Evolutionary conservation across 2,797 vertebrate genomes (phyloP).

Genomic region (Eospalax fontanierii): DNA sequence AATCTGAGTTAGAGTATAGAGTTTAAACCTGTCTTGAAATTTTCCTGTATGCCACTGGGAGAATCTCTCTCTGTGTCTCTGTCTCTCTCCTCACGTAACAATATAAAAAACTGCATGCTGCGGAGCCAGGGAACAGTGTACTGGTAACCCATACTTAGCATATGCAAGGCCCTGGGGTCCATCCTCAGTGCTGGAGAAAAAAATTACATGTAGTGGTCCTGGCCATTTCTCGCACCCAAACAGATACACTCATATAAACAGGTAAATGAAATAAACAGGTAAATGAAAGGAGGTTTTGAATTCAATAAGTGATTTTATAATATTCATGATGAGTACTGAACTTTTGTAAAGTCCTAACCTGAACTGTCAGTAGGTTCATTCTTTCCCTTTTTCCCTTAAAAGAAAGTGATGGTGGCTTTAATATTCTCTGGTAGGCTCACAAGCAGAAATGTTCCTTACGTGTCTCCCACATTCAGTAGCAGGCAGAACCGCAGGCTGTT

Average conservation of each 20-base stretch:
- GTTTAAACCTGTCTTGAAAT: slow-evolving; percentile 16
- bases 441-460: background rate
- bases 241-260: background rate
- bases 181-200: background rate
- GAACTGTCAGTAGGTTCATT: background rate
- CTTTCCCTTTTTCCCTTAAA: slow-evolving; percentile 20
- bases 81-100: background rate
- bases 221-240: slow-evolving; percentile 6
- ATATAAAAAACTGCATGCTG: background rate
- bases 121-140: background rate
- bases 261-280: slow-evolving; percentile 16
- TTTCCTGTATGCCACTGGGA: background rate
- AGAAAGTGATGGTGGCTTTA: background rate
- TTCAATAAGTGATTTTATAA: slow-evolving; percentile 31
- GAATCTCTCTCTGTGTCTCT: too few species aligned
- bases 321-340: background rate
- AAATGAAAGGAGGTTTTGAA: background rate
- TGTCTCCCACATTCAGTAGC: background rate
- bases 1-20: slow-evolving; percentile 39
- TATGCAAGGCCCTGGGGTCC: background rate
- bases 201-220: background rate
- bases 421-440: background rate
- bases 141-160: background rate
- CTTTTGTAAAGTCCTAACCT: slow-evolving; percentile 18
- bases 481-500: background rate